Evolutionary conservation across 2,888 invertebrate genomes (phyloP), one percentile per base, ranked within the genome.

Genomic region (Plusia festucae): DNA sequence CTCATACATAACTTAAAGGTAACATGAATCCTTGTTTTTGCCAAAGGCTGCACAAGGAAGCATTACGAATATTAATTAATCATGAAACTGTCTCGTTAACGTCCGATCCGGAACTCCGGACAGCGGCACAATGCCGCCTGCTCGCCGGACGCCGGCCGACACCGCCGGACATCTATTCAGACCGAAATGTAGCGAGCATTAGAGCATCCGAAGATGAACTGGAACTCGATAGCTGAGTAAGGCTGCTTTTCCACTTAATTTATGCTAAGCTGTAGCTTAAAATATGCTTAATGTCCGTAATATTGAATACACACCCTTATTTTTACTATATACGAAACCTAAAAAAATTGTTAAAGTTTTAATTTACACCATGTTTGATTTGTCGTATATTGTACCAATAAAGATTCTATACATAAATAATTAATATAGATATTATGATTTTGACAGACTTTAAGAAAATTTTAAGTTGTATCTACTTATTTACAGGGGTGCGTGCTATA

Each of bases 1-100:
- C 53, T n/a, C 9, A 57, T 55, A 34, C 53, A 58, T 22, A 60
- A 40, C 27, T 34, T 57, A 30, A 51, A 70, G 61, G 20, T 16
- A 46, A 55, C 27, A 61, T n/a, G 49, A 70, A 55, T 64, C 55
- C 60, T 54, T 65, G 68, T 65, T 74, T 75, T 76, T 59, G 73
- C 61, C 66, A 59, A 65, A 65, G 49, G 32, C 59, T 53, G 63
- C 57, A 18, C 54, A 70, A 65, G 73, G 79, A 79, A 79, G 73
- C 73, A 71, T 76, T 78, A 78, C 66, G 60, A 73, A 73, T 67
- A 71, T 73, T 78, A 80, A 81, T 81, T 78, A 76, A 81, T 81
- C 78, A 81, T 60, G 70, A 56, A 68, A 66, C 73, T 80, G 78
- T 73, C 76, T 68, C 60, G 15, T n/a, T 30, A 11, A 59, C 61